A percentile compares a stretch with the other conserved stretches of the same genome.
These are phyloP conservation scores for Thalpophila matura DNA, from an alignment of 2,888 invertebrate species.

Conservation along the genomic window DNA sequence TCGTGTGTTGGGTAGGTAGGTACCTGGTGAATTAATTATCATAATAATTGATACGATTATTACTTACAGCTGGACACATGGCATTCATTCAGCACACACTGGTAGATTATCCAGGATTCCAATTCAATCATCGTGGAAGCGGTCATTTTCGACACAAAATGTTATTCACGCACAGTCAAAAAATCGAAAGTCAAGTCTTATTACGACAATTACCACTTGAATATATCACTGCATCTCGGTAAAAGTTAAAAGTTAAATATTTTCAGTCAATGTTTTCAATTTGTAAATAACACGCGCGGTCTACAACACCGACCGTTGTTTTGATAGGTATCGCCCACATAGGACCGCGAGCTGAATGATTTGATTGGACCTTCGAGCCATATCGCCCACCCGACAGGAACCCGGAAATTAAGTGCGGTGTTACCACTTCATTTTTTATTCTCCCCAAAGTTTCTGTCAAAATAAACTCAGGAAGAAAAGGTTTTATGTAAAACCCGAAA, in stretches of 20 bases:
- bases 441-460: conserved; percentile 34
- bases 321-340: conserved; percentile 80
- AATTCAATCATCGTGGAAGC: conserved; percentile 92
- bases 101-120: conserved; percentile 93
- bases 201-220: conserved; percentile 62
- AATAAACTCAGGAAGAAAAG: too few species aligned
- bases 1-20: conserved; percentile 26
- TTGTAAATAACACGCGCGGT: conserved; percentile 76
- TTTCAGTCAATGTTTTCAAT: conserved; percentile 75
- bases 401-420: conserved; percentile 68
- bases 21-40: conserved; percentile 40
- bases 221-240: conserved; percentile 65
- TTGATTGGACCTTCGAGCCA: conserved; percentile 75
- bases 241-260: conserved; percentile 63
- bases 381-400: conserved; percentile 72
- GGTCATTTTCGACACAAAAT: conserved; percentile 82
- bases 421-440: conserved; percentile 60
- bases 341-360: conserved; percentile 77
- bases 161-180: conserved; percentile 70
- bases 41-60: conserved; percentile 32
- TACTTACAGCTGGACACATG: conserved; percentile 93
- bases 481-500: too few species aligned
- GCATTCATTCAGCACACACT: conserved; percentile 93
- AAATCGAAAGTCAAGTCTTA: conserved; percentile 64
- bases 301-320: conserved; percentile 71